Base-by-base conservation (phyloP, 1,140 invertebrate species). In the Anoplolepis gracilipes region DNA sequence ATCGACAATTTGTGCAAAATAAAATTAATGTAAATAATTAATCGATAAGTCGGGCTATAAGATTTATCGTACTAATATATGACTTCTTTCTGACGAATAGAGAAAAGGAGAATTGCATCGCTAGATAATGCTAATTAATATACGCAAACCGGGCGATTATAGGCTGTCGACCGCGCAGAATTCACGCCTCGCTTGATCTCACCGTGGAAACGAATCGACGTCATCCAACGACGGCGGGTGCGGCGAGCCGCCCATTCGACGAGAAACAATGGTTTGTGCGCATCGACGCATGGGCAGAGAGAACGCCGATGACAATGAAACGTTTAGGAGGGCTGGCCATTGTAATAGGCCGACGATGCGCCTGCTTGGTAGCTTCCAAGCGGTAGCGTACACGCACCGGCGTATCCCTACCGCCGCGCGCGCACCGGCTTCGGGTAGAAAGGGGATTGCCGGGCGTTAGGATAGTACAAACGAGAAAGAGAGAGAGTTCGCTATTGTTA, bases 241-340 rank as follows among this genome's bases (percentile, higher is more conserved):
- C 33, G 28, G 61, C 90, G 88, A 30, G 79, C 85, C 92, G 92
- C 92, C 92, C 92, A 92, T 92, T 91, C 72, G 72, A 87, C 57
- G 78, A 87, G 85, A 94, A 92, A 95, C 94, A 95, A 95, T 95
- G 92, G 90, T 92, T 93, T 75, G 87, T 92, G 93, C 94, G 93
- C 93, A 94, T 94, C 92, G 93, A 94, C 94, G 93, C 93, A 94
- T 94, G 94, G 93, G 93, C 94, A 94, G 92, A 94, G 82, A 90
- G 87, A 85, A 79, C 69, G 39, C 55, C 77, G 92, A 94, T 94
- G 92, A 95, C 93, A 95, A 95, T 95, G 93, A 91, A 92, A 90
- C 92, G 93, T 91, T 93, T 93, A 92, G 92, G 90, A 93, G 92
- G 93, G 92, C 89, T 92, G 92, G 92, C 90, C 89, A 95, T 94